Evolutionary conservation across 2,888 invertebrate species (phyloP).

Genomic region (Gastrophysa polygoni): DNA sequence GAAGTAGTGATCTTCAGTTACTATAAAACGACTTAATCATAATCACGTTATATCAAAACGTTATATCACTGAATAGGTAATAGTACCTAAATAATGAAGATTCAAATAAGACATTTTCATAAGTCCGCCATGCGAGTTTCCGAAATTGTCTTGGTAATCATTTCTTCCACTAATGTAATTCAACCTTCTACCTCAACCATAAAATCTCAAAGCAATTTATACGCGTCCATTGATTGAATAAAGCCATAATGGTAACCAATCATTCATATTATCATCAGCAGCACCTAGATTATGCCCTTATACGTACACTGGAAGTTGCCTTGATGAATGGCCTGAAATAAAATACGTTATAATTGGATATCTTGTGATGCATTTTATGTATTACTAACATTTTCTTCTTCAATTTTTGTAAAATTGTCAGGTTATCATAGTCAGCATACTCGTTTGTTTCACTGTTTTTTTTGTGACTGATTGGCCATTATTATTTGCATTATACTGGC

Average conservation of each 20-base stretch:
- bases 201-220: constrained; percentile 24
- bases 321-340: constrained; percentile 48
- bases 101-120: no score
- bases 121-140: no score
- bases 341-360: constrained; percentile 49
- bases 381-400: constrained; percentile 45
- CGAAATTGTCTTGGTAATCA: no score
- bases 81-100: no score
- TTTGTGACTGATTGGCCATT: constrained; percentile 40
- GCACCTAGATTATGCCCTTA: constrained; percentile 48
- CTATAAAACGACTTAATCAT: no score
- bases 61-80: no score
- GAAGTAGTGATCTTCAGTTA: no score
- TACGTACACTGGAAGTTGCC: constrained; percentile 41
- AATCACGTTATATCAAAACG: no score
- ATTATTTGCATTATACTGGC: constrained; percentile 40
- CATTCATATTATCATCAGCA: constrained; percentile 45
- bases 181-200: not conserved
- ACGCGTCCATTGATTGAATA: constrained; percentile 34
- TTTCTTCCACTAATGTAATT: no score
- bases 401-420: constrained; percentile 44
- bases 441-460: no score
- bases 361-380: constrained; percentile 46
- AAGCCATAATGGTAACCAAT: constrained; percentile 37
- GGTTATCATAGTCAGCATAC: constrained; percentile 41